Conservation (phyloP, 2,888 invertebrate species). For the Drosophila suboccidentalis region DNA sequence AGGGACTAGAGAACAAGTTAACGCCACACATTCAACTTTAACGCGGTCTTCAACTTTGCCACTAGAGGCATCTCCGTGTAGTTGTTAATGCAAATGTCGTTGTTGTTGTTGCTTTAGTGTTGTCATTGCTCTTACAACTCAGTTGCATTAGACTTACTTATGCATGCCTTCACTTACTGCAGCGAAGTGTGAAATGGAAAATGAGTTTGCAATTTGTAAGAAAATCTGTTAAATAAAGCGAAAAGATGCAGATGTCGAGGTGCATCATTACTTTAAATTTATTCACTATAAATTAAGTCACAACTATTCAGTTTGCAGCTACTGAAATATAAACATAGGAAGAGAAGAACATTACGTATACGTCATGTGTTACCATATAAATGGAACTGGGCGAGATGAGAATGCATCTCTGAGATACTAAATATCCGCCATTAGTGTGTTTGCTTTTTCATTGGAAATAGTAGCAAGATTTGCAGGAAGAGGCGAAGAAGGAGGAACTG, state of each 20-base stretch:
- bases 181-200: slow-evolving; percentile 67
- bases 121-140: slow-evolving; percentile 16
- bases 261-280: background rate
- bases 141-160: slow-evolving; percentile 9
- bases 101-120: slow-evolving; percentile 1
- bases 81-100: background rate
- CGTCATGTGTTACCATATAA: slow-evolving; percentile 11
- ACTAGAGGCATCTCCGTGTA: background rate
- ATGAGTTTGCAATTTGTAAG: slow-evolving; percentile 55
- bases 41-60: background rate
- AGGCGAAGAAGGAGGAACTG: background rate
- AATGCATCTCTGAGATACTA: background rate
- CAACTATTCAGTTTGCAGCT: background rate
- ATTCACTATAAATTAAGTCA: background rate
- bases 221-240: slow-evolving; percentile 40
- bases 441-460: background rate
- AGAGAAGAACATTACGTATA: background rate
- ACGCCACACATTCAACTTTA: slow-evolving; percentile 26
- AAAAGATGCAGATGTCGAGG: background rate
- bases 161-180: slow-evolving; percentile 25
- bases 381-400: slow-evolving; percentile 5
- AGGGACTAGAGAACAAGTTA: slow-evolving; percentile 31
- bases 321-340: background rate
- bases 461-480: background rate
- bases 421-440: background rate